Conservation (phyloP, 2,888 invertebrate genomes). For the Anticlea derivata region DNA sequence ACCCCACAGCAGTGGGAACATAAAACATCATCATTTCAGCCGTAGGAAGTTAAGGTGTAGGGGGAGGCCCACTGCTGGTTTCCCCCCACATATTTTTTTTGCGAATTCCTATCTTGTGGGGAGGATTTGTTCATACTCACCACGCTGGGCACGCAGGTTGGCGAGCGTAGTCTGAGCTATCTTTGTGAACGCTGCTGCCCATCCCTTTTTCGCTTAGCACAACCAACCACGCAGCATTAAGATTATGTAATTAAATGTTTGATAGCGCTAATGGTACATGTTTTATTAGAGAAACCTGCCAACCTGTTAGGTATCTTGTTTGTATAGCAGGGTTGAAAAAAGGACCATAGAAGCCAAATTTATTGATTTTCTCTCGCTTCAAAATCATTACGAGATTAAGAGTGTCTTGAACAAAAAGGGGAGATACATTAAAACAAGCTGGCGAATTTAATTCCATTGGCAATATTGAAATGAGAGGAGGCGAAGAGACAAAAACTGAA, state of each 20-base stretch:
- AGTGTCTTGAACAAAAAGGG: constrained; percentile 47
- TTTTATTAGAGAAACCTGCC: constrained; percentile 7
- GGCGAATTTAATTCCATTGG: constrained; percentile 70
- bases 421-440: constrained; percentile 63
- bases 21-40: no score
- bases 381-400: constrained; percentile 29
- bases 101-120: no score
- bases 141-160: no score
- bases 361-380: constrained; percentile 19
- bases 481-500: constrained; percentile 66
- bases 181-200: no score
- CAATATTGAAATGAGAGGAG: constrained; percentile 64
- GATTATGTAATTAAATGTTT: neutral
- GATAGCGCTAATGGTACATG: neutral
- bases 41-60: no score
- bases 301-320: constrained; percentile 9
- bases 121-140: no score
- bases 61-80: no score
- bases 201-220: no score
- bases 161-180: no score
- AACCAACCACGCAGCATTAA: no score
- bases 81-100: no score
- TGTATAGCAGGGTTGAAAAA: constrained; percentile 17
- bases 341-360: constrained; percentile 11
- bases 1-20: neutral